Base-by-base conservation (phyloP, 2,113 vertebrate genomes). In the Rhodinocichla rosea region DNA sequence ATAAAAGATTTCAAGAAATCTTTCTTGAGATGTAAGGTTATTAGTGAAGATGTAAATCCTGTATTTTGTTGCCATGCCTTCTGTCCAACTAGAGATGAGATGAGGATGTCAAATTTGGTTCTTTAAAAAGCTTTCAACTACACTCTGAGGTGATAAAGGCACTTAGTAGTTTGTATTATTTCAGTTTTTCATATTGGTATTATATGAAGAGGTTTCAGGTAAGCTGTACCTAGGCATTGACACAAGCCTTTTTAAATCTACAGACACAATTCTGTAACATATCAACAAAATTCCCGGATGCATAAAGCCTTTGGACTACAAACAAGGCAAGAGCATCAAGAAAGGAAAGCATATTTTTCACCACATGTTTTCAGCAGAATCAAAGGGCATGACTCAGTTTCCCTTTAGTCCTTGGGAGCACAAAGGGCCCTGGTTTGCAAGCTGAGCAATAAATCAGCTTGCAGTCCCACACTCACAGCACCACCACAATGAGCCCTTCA, bases 401-500 rank as follows among this genome's bases (percentile, higher is more conserved):
- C 92, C 85, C 74, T 63, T 75, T 42, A 75, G 56, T 59, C 28
- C 55, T 50, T 3, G 1, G 44, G 33, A 94, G 56, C 55, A 94
- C 68, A 93, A 95, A 88, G 78, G 28, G 71, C 39, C 13, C 70
- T 55, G 67, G 45, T 62, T 94, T 78, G 86, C 71, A 83, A 75
- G 50, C 9, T 33, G 26, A 87, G 84, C 64, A 89, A 62, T 80
- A 86, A 92, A 94, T 85, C 2, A 6, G 42, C 82, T 78, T 87
- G n/a, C 42, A 92, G 70, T 87, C 89, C 81, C 80, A 89, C 91
- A 92, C 92, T 94, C 68, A 24, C 49, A 80, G 80, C 91, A 95
- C 28, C 53, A 64, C 78, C 80, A 95, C 95, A 97, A 96, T 89
- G 69, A 95, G 82, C 87, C 91, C 83, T 96, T 97, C 96, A 96